Evolutionary conservation across 2,797 vertebrate species (phyloP).

Genomic region (Acipenser ruthenus): DNA sequence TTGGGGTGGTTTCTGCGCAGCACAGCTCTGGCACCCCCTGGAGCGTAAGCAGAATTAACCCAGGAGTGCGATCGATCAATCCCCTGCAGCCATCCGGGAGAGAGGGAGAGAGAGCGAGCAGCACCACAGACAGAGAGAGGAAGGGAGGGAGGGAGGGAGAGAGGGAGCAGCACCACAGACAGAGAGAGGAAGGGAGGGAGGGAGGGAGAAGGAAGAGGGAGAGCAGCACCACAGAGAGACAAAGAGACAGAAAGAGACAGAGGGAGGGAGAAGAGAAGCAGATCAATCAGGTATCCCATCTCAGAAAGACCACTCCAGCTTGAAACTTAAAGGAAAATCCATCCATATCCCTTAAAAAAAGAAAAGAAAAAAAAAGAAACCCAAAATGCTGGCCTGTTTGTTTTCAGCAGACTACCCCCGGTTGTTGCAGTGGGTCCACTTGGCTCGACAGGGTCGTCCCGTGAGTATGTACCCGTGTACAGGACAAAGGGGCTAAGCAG

Average conservation of each 20-base stretch:
- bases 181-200: slow-evolving; percentile 30
- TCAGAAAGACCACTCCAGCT: too few relatives aligned
- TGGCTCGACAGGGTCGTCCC: too few relatives aligned
- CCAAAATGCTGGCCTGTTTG: too few relatives aligned
- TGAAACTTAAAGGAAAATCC: too few relatives aligned
- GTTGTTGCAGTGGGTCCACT: too few relatives aligned
- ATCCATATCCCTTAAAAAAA: too few relatives aligned
- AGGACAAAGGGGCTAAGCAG: too few relatives aligned
- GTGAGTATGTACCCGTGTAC: too few relatives aligned
- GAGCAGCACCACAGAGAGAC: neutral
- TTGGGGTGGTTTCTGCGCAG: slow-evolving; percentile 75
- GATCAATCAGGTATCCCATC: too few relatives aligned
- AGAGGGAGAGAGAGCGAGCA: slow-evolving; percentile 24
- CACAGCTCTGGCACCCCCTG: slow-evolving; percentile 81
- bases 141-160: slow-evolving; percentile 25
- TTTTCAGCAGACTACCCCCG: too few relatives aligned
- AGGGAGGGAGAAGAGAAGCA: neutral
- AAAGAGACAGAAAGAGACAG: neutral
- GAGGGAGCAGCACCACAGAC: slow-evolving; percentile 17
- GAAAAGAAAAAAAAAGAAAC: too few relatives aligned
- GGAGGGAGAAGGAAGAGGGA: slow-evolving; percentile 2
- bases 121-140: slow-evolving; percentile 24
- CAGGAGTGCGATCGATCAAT: slow-evolving; percentile 93
- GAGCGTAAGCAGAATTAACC: slow-evolving; percentile 91
- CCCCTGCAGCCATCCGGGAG: slow-evolving; percentile 64